Evolutionary conservation across 2,888 invertebrate genomes (phyloP).

Genomic region (Meloe dianella): DNA sequence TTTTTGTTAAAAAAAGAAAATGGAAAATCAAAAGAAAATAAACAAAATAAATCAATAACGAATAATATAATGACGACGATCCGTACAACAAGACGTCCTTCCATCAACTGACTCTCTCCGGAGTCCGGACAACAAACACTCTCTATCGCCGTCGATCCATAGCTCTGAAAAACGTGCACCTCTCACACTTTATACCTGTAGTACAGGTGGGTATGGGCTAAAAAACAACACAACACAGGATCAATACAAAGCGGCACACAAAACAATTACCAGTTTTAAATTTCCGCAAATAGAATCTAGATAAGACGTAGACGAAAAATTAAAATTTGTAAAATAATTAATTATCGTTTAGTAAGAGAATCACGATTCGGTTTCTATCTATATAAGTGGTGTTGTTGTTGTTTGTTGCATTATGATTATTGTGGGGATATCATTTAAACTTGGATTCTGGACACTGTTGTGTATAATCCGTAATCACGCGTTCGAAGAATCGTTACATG

Average conservation of each 20-base stretch:
- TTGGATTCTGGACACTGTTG: constrained; percentile 4
- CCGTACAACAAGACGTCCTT: background rate
- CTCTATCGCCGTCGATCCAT: constrained; percentile 1
- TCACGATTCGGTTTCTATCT: background rate
- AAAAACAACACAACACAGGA: constrained; percentile 4
- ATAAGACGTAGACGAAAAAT: too few relatives aligned
- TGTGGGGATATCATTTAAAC: constrained; percentile 2
- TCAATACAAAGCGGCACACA: background rate
- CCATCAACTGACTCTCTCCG: constrained; percentile 13
- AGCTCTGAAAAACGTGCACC: constrained; percentile 7
- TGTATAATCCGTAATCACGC: constrained; percentile 47
- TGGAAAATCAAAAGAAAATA: background rate
- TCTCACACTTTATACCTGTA: constrained; percentile 8
- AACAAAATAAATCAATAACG: background rate
- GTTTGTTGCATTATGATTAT: too few relatives aligned
- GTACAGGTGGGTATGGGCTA: constrained; percentile 11
- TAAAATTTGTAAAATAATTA: too few relatives aligned
- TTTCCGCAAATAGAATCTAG: too few relatives aligned
- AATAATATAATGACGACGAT: background rate
- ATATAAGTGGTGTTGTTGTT: too few relatives aligned
- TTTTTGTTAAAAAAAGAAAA: background rate
- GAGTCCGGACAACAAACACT: background rate
- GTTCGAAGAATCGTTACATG: constrained; percentile 50
- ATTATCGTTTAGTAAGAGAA: background rate
- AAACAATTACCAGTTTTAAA: background rate